Conservation (phyloP, 2,113 vertebrate species). For the Pelvicachromis taeniatus region DNA sequence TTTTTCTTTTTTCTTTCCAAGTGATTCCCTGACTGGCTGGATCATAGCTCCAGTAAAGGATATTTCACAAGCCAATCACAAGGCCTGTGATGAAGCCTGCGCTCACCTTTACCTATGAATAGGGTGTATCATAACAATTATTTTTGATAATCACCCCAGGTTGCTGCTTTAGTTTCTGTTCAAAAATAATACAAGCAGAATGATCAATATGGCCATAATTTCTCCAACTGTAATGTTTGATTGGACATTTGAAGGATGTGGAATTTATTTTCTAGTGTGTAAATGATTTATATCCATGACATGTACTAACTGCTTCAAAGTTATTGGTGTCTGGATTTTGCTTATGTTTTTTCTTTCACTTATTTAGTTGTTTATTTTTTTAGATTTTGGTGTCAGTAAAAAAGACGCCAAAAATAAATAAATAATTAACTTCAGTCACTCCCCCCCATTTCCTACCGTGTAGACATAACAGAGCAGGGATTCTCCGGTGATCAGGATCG, state of each 20-base stretch:
- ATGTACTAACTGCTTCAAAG: neutral
- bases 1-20: slow-evolving; percentile 43
- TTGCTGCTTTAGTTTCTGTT: neutral
- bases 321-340: neutral
- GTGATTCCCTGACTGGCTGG: slow-evolving; percentile 18
- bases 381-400: neutral
- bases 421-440: too few species aligned
- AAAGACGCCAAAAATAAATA: neutral
- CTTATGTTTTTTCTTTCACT: too few species aligned
- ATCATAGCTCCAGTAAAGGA: slow-evolving; percentile 21
- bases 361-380: too few species aligned
- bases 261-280: too few species aligned
- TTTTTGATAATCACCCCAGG: slow-evolving; percentile 17
- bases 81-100: slow-evolving; percentile 1
- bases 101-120: slow-evolving; percentile 26
- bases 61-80: slow-evolving; percentile 29
- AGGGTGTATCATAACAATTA: slow-evolving; percentile 9
- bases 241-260: neutral
- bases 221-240: neutral
- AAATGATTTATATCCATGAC: too few species aligned
- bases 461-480: neutral
- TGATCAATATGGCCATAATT: too few species aligned
- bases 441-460: neutral
- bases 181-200: neutral
- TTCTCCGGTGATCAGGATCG: slow-evolving; percentile 35